phyloP scores from a whole-genome alignment of 64 coral and sea anemone genomes.

The Orbicella faveolata region DNA sequence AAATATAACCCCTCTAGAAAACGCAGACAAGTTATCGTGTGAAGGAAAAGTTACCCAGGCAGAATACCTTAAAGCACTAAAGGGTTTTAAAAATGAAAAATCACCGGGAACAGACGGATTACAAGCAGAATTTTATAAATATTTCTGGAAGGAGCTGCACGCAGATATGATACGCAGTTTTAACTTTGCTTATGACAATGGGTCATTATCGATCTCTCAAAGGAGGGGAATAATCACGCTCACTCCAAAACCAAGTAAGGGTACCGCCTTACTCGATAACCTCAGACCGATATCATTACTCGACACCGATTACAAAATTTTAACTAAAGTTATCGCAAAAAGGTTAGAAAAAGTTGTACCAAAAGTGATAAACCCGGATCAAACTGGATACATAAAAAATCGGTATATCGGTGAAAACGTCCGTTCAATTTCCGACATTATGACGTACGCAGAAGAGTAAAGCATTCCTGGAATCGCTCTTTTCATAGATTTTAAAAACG shows the following conservation, averaged over 20 bases:
- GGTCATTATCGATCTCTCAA: conserved; percentile 34
- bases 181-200: conserved; percentile 6
- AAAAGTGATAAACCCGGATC: conserved; percentile 28
- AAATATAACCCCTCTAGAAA: too few relatives aligned
- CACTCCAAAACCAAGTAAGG: conserved; percentile 34
- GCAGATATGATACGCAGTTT: neutral
- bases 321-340: conserved; percentile 39
- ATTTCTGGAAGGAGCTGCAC: neutral
- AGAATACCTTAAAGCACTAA: too few relatives aligned
- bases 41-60: too few relatives aligned
- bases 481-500: conserved; percentile 43
- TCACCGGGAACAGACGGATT: too few relatives aligned
- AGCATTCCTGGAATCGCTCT: conserved; percentile 9
- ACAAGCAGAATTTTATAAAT: too few relatives aligned
- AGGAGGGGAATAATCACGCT: conserved; percentile 32
- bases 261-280: conserved; percentile 4
- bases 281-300: conserved; percentile 38
- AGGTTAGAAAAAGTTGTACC: conserved; percentile 30
- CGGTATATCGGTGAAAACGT: conserved; percentile 42
- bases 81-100: too few relatives aligned
- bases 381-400: conserved; percentile 38
- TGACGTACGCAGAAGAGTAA: too few relatives aligned
- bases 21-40: too few relatives aligned
- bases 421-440: conserved; percentile 10
- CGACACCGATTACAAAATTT: conserved; percentile 47